Evolutionary conservation across 2,113 vertebrate species (phyloP), one percentile per base, ranked within the genome.

Genomic region (Macquaria ambigua): DNA sequence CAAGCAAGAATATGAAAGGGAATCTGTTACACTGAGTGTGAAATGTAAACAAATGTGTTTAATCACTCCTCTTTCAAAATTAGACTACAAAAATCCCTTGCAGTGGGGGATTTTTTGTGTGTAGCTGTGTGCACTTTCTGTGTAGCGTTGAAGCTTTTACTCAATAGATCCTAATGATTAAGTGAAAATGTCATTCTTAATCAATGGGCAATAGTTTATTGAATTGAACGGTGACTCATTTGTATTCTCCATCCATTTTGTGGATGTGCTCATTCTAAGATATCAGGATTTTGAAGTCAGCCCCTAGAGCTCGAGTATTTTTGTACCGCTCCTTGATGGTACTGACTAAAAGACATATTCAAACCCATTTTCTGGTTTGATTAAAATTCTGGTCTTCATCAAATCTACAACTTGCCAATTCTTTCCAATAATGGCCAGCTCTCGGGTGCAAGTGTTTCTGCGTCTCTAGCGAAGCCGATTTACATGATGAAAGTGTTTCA

Each of bases 171-270:
- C n/a, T 56, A n/a, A 62, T 73, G 48, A 83, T 73, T 58, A 25
- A 23, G 1, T 61, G 16, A 67, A 53, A 76, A 62, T 66, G 48
- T 80, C 43, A 37, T 64, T 63, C 34, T 75, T 34, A 77, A 67
- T 76, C 69, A 79, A 41, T 79, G 48, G 20, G 23, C 34, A n/a
- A 43, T 46, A 66, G 64, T 52, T 87, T 68, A 62, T 77, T 21
- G 4, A 63, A 69, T 75, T 76, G 31, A 78, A 58, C 37, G n/a
- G 64, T 79, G 25, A 23, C 77, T 79, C 74, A 83, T 82, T 82
- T 82, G 58, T 77, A 66, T 84, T 85, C 79, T 76, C 25, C 55
- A 50, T 82, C 78, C 77, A 74, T 89, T 83, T 85, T 86, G 69
- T 67, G 63, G 6, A 31, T 76, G 62, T 61, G 75, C 71, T 58